A percentile compares a stretch with the other conserved stretches of the same genome.
Evolutionary conservation across 2,888 invertebrate genomes (phyloP).

Genomic region (Dicyrtomina minuta): DNA sequence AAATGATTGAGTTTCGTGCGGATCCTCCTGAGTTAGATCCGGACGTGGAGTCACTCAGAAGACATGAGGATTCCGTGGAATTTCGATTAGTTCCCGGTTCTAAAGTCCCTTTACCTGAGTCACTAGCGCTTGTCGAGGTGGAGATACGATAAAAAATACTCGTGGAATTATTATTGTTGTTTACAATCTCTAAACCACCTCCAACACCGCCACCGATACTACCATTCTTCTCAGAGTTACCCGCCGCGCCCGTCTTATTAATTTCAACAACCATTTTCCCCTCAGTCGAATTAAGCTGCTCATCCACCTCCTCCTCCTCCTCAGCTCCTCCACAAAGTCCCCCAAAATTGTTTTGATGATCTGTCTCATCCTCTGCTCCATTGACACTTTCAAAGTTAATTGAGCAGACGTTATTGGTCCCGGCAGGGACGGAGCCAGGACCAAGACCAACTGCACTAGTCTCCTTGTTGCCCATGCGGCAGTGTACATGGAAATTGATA

Average conservation of each 20-base stretch:
- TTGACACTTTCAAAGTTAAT: background rate
- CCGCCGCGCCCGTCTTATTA: slow-evolving; percentile 4
- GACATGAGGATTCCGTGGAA: slow-evolving; percentile 51
- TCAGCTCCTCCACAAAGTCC: background rate
- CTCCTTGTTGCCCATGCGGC: background rate
- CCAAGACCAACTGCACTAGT: background rate
- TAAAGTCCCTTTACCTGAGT: slow-evolving; percentile 53
- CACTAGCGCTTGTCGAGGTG: slow-evolving; percentile 47
- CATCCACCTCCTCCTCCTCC: background rate
- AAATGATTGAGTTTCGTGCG: slow-evolving; percentile 51
- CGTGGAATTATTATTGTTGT: background rate
- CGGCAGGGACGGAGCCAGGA: too few relatives aligned
- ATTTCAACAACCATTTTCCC: slow-evolving; percentile 5
- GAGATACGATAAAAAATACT: slow-evolving; percentile 44
- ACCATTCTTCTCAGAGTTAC: background rate
- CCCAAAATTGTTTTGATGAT: background rate
- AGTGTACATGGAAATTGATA: slow-evolving; percentile 22
- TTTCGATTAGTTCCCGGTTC: slow-evolving; percentile 53
- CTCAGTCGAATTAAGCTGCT: background rate
- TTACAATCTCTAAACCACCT: background rate
- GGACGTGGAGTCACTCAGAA: slow-evolving; percentile 44
- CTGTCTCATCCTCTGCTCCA: background rate
- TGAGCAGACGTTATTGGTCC: background rate
- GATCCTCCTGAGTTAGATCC: slow-evolving; percentile 33
- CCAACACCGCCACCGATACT: background rate